phyloP scores from a whole-genome alignment of 64 coral and sea anemone genomes.

The Cladopsammia gracilis region DNA sequence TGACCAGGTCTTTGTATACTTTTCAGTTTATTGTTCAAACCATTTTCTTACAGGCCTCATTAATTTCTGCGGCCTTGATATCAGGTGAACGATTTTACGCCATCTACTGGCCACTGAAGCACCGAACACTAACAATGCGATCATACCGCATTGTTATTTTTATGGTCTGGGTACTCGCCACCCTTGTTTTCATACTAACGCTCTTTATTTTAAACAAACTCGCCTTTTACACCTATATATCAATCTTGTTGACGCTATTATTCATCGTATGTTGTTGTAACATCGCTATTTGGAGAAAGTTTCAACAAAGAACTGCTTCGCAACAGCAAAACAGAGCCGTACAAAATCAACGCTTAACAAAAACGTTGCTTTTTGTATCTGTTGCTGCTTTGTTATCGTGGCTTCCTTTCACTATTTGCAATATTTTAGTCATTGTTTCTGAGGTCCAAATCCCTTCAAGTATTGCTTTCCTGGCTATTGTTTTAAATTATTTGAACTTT shows the following conservation, averaged over 20 bases:
- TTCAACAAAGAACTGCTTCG: too few relatives aligned
- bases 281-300: too few relatives aligned
- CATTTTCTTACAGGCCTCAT: too few relatives aligned
- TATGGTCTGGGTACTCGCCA: neutral
- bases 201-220: neutral
- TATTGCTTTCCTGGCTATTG: neutral
- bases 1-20: neutral
- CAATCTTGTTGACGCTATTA: neutral
- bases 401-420: neutral
- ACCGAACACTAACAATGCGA: too few relatives aligned
- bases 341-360: too few relatives aligned
- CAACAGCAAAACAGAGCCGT: too few relatives aligned
- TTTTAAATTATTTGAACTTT: neutral
- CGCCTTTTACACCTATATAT: neutral
- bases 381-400: neutral
- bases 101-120: too few relatives aligned
- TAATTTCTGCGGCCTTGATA: too few relatives aligned
- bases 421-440: neutral
- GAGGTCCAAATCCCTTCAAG: neutral
- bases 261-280: neutral
- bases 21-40: too few relatives aligned
- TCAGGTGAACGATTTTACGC: too few relatives aligned
- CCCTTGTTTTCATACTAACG: neutral
- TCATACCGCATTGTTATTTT: neutral
- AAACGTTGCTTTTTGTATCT: neutral